Percentiles rank a stretch among this genome's conserved stretches.
Evolutionary conservation across 2,113 vertebrate genomes (phyloP).

Genomic region (Mustela lutreola): DNA sequence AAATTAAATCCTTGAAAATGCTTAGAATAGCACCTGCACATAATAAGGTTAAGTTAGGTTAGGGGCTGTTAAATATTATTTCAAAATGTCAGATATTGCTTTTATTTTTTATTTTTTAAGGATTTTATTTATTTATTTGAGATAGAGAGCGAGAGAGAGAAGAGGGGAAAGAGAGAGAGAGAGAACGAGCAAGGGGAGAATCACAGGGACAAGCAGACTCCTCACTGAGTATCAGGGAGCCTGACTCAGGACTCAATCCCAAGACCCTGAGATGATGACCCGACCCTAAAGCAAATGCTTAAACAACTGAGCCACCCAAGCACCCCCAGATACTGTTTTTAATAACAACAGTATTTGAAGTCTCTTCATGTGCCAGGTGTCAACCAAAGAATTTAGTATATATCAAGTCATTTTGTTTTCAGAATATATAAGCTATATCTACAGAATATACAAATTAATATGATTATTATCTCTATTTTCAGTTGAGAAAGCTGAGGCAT

Average conservation of each 20-base stretch:
- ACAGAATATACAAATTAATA: neutral
- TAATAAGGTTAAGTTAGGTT: neutral
- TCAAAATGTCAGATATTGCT: neutral
- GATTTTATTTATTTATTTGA: neutral
- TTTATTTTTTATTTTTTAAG: neutral
- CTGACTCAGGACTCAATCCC: neutral
- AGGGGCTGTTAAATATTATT: neutral
- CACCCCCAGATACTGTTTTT: neutral
- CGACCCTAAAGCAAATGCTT: neutral
- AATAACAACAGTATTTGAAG: neutral
- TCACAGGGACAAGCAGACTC: neutral
- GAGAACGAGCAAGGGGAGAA: neutral
- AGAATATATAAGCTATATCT: neutral
- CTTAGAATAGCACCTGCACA: neutral
- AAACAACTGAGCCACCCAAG: neutral
- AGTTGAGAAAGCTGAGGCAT: neutral
- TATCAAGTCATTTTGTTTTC: slow-evolving; percentile 32
- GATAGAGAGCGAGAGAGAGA: no score
- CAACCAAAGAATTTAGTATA: neutral
- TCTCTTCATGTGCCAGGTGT: neutral
- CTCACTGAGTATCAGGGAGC: neutral
- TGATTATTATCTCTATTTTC: slow-evolving; percentile 12
- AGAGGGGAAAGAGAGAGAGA: no score
- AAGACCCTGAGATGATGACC: neutral
- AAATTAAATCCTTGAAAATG: neutral